These are phyloP conservation scores for Hyposoter didymator DNA, from an alignment of 2,888 invertebrate genomes.

Conservation along the genomic window DNA sequence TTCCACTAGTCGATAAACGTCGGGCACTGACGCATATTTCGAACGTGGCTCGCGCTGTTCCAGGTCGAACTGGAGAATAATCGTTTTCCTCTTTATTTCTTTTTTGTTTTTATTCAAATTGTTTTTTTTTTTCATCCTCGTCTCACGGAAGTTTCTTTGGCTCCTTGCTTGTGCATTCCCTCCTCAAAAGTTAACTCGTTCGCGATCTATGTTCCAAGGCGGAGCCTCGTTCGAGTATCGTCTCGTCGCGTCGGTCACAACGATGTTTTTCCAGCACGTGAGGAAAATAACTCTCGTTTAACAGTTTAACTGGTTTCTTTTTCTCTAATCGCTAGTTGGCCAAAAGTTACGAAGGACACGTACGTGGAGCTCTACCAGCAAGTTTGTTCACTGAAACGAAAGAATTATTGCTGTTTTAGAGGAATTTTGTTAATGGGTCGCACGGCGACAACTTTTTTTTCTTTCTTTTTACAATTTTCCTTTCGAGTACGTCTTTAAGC, in stretches of 20 bases:
- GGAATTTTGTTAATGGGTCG: conserved; percentile 20
- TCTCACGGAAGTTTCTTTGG: background rate
- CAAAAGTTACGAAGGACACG: conserved; percentile 56
- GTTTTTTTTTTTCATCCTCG: background rate
- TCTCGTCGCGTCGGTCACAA: background rate
- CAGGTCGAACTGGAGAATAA: background rate
- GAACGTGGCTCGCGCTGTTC: background rate
- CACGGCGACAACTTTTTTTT: conserved; percentile 1
- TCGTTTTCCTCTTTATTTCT: background rate
- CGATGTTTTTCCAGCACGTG: background rate
- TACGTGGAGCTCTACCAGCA: conserved; percentile 66
- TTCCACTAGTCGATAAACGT: conserved; percentile 28
- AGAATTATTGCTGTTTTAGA: conserved; percentile 61
- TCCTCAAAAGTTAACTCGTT: conserved; percentile 3
- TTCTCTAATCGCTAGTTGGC: conserved; percentile 32
- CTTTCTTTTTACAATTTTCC: background rate
- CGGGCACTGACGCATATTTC: conserved; percentile 2
- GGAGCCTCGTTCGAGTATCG: background rate
- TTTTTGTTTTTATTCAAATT: background rate
- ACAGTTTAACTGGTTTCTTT: background rate
- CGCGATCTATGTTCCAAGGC: background rate
- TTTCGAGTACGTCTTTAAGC: background rate
- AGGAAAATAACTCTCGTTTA: conserved; percentile 1
- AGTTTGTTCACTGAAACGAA: conserved; percentile 67
- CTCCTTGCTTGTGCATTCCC: conserved; percentile 1